A percentile compares a stretch with the other conserved stretches of the same genome.
phyloP scores from a whole-genome alignment of 2,888 invertebrate species.

The Meliscaeva auricollis region DNA sequence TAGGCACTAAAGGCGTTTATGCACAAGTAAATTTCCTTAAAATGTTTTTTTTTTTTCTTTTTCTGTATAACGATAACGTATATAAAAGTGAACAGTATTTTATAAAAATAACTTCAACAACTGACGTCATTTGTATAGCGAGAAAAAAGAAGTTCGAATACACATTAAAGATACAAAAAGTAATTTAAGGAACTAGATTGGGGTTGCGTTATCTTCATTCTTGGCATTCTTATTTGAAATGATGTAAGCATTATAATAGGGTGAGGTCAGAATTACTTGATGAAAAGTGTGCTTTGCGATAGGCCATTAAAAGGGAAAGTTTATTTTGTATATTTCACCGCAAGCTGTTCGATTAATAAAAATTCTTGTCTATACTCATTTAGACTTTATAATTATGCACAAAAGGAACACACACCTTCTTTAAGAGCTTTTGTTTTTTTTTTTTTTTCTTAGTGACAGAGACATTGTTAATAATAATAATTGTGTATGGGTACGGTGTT shows the following conservation, averaged over 20 bases:
- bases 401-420: constrained; percentile 6
- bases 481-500: too few relatives aligned
- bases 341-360: neutral
- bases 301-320: neutral
- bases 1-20: neutral
- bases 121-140: constrained; percentile 47
- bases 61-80: neutral
- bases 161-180: neutral
- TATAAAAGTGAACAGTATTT: constrained; percentile 18
- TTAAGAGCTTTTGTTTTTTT: neutral
- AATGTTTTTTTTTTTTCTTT: neutral
- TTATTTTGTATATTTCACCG: neutral
- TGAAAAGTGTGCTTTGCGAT: neutral
- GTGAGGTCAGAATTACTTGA: constrained; percentile 10
- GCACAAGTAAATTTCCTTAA: neutral
- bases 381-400: neutral
- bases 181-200: neutral
- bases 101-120: constrained; percentile 47
- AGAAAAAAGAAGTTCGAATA: neutral
- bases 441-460: too few relatives aligned
- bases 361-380: neutral
- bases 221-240: constrained; percentile 1
- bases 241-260: constrained; percentile 14
- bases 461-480: too few relatives aligned
- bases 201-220: neutral